phyloP scores from a whole-genome alignment of 2,888 invertebrate species.

The Nasonia oneida region DNA sequence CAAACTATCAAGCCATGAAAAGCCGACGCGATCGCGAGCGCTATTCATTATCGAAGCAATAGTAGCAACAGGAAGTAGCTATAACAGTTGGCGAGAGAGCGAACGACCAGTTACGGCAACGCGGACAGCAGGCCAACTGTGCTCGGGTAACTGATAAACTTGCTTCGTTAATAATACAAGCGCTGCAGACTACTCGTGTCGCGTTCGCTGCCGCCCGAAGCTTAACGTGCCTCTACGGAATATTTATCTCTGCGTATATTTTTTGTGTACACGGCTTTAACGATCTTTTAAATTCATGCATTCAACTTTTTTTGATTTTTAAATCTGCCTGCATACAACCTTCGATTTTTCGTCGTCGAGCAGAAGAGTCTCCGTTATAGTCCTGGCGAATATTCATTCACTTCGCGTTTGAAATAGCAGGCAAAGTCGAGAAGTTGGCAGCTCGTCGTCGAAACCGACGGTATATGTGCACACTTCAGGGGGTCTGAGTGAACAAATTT shows the following conservation, averaged over 20 bases:
- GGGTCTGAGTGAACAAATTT: too few relatives aligned
- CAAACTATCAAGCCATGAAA: background rate
- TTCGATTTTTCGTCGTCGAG: background rate
- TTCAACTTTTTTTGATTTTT: background rate
- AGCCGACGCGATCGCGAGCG: conserved; percentile 6
- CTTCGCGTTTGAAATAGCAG: too few relatives aligned
- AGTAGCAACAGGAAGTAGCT: background rate
- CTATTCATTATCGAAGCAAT: conserved; percentile 24
- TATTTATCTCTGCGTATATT: background rate
- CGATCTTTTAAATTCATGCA: background rate
- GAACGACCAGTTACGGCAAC: background rate
- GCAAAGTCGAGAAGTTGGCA: background rate
- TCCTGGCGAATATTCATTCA: too few relatives aligned
- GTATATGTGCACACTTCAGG: too few relatives aligned
- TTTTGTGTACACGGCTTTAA: background rate
- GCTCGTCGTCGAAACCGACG: background rate
- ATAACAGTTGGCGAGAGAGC: background rate
- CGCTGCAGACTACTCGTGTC: background rate
- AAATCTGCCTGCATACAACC: background rate
- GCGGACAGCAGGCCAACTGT: background rate
- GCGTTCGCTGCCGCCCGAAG: background rate
- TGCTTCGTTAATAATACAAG: conserved; percentile 41
- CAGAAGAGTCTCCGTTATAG: too few relatives aligned
- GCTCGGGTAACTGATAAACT: conserved; percentile 48
- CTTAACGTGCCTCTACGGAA: background rate